Conservation (phyloP, 2,113 vertebrate genomes). For the Paraplagusia blochii region DNA sequence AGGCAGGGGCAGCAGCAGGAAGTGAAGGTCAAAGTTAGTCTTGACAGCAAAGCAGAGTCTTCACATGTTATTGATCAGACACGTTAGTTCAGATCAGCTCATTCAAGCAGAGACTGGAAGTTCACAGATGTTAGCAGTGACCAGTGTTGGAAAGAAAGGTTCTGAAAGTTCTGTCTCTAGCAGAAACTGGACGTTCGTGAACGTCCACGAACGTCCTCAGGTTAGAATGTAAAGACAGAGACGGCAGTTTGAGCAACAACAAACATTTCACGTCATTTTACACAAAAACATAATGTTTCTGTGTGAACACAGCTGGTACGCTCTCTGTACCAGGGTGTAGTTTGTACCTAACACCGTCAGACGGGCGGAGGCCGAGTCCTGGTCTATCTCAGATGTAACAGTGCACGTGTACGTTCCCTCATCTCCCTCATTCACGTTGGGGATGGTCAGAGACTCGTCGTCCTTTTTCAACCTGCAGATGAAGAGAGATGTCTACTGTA, state of each 20-base stretch:
- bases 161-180: too few species aligned
- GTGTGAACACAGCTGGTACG: neutral
- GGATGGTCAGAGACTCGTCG: conserved; percentile 83
- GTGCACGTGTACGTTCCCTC: conserved; percentile 88
- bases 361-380: conserved; percentile 84
- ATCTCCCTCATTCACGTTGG: conserved; percentile 83
- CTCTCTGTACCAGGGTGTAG: neutral
- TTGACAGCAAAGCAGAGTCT: conserved; percentile 27
- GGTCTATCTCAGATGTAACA: conserved; percentile 88
- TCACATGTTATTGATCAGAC: conserved; percentile 17
- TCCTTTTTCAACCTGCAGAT: conserved; percentile 83
- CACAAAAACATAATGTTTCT: too few species aligned
- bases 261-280: too few species aligned
- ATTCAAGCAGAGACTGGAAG: too few species aligned
- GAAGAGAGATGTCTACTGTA: neutral
- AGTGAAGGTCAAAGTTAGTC: conserved; percentile 65
- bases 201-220: too few species aligned
- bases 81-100: neutral
- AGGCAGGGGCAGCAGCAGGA: conserved; percentile 44
- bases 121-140: neutral
- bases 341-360: conserved; percentile 89
- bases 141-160: too few species aligned
- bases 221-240: too few species aligned
- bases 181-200: too few species aligned
- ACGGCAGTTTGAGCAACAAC: too few species aligned